phyloP scores from a whole-genome alignment of 2,113 vertebrate genomes.

The Etheostoma spectabile region DNA sequence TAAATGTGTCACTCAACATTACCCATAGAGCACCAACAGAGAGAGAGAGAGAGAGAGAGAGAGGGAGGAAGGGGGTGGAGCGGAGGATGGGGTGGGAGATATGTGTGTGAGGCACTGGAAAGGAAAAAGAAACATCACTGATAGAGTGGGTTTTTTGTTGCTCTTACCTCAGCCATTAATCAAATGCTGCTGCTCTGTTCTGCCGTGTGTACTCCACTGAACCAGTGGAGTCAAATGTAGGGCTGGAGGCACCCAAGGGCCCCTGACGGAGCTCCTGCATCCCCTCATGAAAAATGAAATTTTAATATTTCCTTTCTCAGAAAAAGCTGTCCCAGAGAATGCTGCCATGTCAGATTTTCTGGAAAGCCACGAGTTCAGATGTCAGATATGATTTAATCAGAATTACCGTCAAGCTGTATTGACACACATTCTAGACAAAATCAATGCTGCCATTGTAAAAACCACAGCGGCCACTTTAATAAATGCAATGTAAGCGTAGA shows the following conservation, averaged over 20 bases:
- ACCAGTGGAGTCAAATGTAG: constrained; percentile 22
- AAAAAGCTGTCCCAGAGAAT: background rate
- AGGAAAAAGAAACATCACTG: constrained; percentile 16
- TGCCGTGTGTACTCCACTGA: background rate
- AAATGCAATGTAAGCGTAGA: background rate
- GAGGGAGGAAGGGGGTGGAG: constrained; percentile 9
- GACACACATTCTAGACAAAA: constrained; percentile 21
- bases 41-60: constrained; percentile 31
- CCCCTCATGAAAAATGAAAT: constrained; percentile 20
- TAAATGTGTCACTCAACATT: constrained; percentile 84
- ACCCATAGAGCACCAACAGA: constrained; percentile 67
- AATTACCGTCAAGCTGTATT: background rate
- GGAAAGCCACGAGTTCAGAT: constrained; percentile 18
- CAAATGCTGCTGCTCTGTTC: constrained; percentile 8
- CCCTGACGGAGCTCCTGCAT: background rate
- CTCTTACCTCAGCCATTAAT: constrained; percentile 26
- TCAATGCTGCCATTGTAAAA: background rate
- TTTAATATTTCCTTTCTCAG: constrained; percentile 3
- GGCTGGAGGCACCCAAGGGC: background rate
- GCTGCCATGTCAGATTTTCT: background rate
- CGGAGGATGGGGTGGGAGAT: constrained; percentile 14
- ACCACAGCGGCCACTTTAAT: background rate
- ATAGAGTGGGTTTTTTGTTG: background rate
- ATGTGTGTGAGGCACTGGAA: background rate
- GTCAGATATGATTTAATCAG: constrained; percentile 9